These are phyloP conservation scores for Hyposmocoma kahamanoa DNA, from an alignment of 1,140 invertebrate genomes.

Conservation along the genomic window DNA sequence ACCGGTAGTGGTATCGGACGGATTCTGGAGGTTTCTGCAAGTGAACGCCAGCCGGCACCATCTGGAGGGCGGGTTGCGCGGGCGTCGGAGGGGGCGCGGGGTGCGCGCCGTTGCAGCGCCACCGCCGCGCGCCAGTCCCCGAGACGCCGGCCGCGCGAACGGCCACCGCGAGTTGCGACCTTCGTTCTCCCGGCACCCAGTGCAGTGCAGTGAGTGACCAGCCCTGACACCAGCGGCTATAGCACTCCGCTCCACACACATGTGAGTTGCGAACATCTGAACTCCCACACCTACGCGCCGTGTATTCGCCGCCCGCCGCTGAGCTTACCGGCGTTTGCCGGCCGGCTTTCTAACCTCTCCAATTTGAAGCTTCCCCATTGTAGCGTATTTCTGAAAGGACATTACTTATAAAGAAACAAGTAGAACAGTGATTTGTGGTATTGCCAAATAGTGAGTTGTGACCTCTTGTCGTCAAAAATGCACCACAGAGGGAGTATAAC, in stretches of 20 bases:
- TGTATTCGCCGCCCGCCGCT: conserved; percentile 6
- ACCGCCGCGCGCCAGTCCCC: conserved; percentile 58
- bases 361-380: background rate
- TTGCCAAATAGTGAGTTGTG: background rate
- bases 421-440: background rate
- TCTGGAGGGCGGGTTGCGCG: conserved; percentile 55
- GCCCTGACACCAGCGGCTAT: conserved; percentile 30
- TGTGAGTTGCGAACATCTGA: conserved; percentile 54
- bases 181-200: conserved; percentile 14
- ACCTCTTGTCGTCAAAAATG: conserved; percentile 1
- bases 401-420: background rate
- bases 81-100: conserved; percentile 47
- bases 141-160: conserved; percentile 66
- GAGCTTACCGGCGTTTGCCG: conserved; percentile 6
- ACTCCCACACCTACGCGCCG: conserved; percentile 15
- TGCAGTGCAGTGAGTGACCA: conserved; percentile 25
- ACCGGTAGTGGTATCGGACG: background rate
- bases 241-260: conserved; percentile 35
- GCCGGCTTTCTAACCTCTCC: conserved; percentile 12
- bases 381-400: conserved; percentile 2
- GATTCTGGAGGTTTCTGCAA: conserved; percentile 54
- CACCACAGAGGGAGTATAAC: background rate
- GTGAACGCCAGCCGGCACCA: conserved; percentile 32
- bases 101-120: conserved; percentile 45
- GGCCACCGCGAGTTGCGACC: conserved; percentile 45